phyloP scores from a whole-genome alignment of 2,888 invertebrate species.

The Neelides folsomi region DNA sequence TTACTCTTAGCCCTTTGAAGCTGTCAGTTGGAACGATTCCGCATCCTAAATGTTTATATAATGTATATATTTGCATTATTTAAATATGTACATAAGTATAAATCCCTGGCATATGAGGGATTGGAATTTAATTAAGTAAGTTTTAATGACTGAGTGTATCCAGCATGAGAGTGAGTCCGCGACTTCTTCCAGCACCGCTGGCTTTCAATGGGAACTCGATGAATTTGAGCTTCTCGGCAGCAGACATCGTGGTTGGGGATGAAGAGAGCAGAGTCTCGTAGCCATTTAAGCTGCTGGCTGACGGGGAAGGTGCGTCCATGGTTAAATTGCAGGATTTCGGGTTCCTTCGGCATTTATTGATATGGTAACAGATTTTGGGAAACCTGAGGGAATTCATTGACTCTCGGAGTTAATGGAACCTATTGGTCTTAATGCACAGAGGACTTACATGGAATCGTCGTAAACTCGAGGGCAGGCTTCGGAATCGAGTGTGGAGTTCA shows the following conservation, averaged over 20 bases:
- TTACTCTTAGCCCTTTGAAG: conserved; percentile 16
- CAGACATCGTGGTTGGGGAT: conserved; percentile 8
- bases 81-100: neutral
- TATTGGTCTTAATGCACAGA: neutral
- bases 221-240: conserved; percentile 11
- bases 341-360: conserved; percentile 22
- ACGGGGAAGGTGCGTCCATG: conserved; percentile 5
- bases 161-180: conserved; percentile 30
- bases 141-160: conserved; percentile 16
- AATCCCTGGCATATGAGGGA: too few relatives aligned
- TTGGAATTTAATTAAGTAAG: too few relatives aligned
- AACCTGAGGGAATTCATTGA: conserved; percentile 4
- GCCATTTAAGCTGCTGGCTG: neutral
- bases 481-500: conserved; percentile 14
- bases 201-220: conserved; percentile 21
- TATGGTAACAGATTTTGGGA: conserved; percentile 22
- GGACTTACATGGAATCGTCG: conserved; percentile 19
- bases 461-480: conserved; percentile 21
- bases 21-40: conserved; percentile 17
- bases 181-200: conserved; percentile 28
- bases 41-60: conserved; percentile 6
- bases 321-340: conserved; percentile 15
- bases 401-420: too few relatives aligned
- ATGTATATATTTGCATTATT: neutral
- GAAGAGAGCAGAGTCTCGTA: conserved; percentile 5